Percentiles rank a stretch among this genome's conserved stretches.
phyloP scores from a whole-genome alignment of 2,888 invertebrate genomes.

The Criorhina ranunculi region DNA sequence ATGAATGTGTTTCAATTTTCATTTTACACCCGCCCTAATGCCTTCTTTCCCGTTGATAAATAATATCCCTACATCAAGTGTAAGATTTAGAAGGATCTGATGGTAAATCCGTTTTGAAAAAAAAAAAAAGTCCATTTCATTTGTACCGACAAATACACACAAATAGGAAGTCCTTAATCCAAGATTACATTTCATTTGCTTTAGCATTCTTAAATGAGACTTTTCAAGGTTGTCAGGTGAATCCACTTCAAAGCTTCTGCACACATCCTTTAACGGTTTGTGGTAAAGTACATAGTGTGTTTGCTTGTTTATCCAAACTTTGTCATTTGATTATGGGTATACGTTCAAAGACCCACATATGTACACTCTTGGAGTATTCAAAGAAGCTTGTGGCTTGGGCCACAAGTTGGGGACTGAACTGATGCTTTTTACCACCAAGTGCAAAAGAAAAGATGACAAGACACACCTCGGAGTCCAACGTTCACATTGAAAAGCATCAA shows the following conservation, averaged over 20 bases:
- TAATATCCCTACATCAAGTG: slow-evolving; percentile 1
- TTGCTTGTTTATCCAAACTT: no score
- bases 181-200: background rate
- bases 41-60: background rate
- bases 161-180: slow-evolving; percentile 15
- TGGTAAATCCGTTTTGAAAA: background rate
- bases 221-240: background rate
- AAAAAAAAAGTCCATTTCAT: background rate
- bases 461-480: no score
- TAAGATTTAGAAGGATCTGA: background rate
- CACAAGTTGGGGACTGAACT: no score
- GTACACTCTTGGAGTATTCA: no score
- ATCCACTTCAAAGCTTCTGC: background rate
- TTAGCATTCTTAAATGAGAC: background rate
- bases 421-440: no score
- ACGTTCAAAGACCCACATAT: no score
- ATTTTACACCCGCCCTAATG: background rate
- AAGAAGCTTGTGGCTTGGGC: no score
- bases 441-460: no score
- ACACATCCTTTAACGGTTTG: background rate
- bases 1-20: slow-evolving; percentile 2
- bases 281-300: no score
- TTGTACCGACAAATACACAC: background rate
- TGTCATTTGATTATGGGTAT: no score
- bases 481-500: no score